These are phyloP conservation scores for Eretmochelys imbricata DNA, from an alignment of 2,113 vertebrate species.

Conservation along the genomic window DNA sequence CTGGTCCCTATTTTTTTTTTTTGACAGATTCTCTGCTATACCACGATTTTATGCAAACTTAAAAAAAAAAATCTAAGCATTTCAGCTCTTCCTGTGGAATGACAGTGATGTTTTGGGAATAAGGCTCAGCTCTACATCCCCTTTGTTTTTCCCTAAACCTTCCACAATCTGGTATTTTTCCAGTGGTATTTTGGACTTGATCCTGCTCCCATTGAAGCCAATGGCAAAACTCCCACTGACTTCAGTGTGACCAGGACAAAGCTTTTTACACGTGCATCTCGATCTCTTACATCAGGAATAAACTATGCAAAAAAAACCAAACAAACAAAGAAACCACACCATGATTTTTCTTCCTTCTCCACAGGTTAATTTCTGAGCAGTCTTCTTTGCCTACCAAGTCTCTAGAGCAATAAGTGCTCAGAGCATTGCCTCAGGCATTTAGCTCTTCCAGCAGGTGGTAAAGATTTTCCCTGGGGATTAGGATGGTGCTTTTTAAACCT, in stretches of 20 bases:
- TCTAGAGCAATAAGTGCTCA: neutral
- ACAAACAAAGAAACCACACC: rapidly evolving
- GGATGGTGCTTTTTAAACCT: neutral
- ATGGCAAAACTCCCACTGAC: neutral
- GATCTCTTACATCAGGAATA: neutral
- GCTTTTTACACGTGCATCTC: rapidly evolving
- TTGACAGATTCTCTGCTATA: neutral
- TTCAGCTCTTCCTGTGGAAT: neutral
- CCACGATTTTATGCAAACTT: neutral
- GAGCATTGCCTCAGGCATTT: neutral
- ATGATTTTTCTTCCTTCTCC: neutral
- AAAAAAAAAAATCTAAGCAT: neutral
- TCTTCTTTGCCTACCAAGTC: neutral
- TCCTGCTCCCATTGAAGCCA: neutral
- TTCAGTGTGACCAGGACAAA: neutral
- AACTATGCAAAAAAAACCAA: neutral
- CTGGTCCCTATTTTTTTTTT: neutral
- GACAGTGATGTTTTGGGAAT: neutral
- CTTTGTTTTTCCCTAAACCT: neutral
- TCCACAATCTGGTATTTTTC: neutral
- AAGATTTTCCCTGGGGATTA: neutral
- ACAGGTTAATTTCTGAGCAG: neutral
- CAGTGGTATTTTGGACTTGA: neutral
- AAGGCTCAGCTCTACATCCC: neutral
- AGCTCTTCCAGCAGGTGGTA: neutral